Evolutionary conservation across 2,888 invertebrate genomes (phyloP), one percentile per base, ranked within the genome.

Genomic region (Phaedon cochleariae): DNA sequence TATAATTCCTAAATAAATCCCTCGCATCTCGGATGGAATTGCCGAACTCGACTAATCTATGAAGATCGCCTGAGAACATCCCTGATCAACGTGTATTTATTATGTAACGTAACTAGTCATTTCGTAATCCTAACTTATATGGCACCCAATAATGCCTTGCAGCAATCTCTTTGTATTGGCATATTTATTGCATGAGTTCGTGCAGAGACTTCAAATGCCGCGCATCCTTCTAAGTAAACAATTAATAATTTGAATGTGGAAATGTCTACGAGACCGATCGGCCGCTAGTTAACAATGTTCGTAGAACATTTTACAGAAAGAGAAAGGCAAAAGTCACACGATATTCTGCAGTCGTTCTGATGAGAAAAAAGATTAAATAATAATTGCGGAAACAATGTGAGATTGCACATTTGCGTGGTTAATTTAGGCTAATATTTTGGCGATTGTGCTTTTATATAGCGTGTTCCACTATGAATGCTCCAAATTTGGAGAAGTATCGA

Each of bases 121-220:
- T 45, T 45, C 57, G 45, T 45, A 57, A 57, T 21, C 10, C 31
- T 51, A 61, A 61, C 61, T 41, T 45, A 65, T 61, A 61, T 45
- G 61, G 45, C 31, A 52, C 57, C 52, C 49, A 45, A 46, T 51
- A n/a, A n/a, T n/a, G n/a, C 31, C 55, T 34, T 51, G 46, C 45
- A 57, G 55, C 48, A 60, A 55, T 54, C 48, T 58, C 65, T 52
- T 53, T 64, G 17, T 45, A 45, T 45, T 26, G 41, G 41, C 45
- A 58, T 62, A 53, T 54, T 45, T 61, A 51, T 57, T 58, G 37
- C 61, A 53, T 48, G 51, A 52, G 21, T 52, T 37, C 65, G 65
- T 65, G 62, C 52, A 37, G 59, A 57, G 57, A 67, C 57, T 69
- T 55, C 58, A 69, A 69, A 70, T 70, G 64, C 61, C 67, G 61